Evolutionary conservation across 2,797 vertebrate genomes (phyloP).

Genomic region (Pseudochirops cupreus): DNA sequence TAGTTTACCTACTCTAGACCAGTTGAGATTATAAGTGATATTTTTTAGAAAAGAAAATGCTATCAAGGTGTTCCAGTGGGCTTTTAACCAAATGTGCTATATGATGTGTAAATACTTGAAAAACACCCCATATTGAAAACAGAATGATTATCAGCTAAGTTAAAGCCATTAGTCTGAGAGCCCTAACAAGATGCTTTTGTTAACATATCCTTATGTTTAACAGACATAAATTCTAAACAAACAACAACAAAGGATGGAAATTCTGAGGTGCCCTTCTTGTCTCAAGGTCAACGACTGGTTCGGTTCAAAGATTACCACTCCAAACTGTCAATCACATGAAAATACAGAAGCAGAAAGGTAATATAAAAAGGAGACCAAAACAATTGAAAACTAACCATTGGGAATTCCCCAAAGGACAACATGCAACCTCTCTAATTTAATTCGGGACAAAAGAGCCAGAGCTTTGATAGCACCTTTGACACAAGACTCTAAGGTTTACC

Average conservation of each 20-base stretch:
- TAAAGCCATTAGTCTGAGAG: slow-evolving; percentile 62
- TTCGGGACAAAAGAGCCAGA: background rate
- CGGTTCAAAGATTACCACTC: slow-evolving; percentile 42
- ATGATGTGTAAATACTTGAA: slow-evolving; percentile 18
- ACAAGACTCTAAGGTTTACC: background rate
- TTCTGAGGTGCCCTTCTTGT: slow-evolving; percentile 2
- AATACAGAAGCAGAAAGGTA: slow-evolving; percentile 34
- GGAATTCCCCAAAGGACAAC: slow-evolving; percentile 21
- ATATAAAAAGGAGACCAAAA: slow-evolving; percentile 50
- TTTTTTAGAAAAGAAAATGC: slow-evolving; percentile 45
- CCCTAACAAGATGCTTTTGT: slow-evolving; percentile 32
- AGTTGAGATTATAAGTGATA: slow-evolving; percentile 67
- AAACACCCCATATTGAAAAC: slow-evolving; percentile 59
- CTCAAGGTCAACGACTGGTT: slow-evolving; percentile 1
- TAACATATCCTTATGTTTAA: slow-evolving; percentile 57
- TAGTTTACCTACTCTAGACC: slow-evolving; percentile 68
- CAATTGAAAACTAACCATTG: background rate
- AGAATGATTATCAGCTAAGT: slow-evolving; percentile 63
- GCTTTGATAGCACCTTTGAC: background rate
- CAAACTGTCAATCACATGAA: slow-evolving; percentile 51
- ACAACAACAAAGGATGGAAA: slow-evolving; percentile 48
- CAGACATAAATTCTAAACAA: slow-evolving; percentile 52
- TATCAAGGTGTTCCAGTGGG: slow-evolving; percentile 30
- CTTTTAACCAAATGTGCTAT: slow-evolving; percentile 28
- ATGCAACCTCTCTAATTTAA: background rate